Evolutionary conservation across 2,797 vertebrate genomes (phyloP), one percentile per base, ranked within the genome.

Genomic region (Lagodon rhomboides): DNA sequence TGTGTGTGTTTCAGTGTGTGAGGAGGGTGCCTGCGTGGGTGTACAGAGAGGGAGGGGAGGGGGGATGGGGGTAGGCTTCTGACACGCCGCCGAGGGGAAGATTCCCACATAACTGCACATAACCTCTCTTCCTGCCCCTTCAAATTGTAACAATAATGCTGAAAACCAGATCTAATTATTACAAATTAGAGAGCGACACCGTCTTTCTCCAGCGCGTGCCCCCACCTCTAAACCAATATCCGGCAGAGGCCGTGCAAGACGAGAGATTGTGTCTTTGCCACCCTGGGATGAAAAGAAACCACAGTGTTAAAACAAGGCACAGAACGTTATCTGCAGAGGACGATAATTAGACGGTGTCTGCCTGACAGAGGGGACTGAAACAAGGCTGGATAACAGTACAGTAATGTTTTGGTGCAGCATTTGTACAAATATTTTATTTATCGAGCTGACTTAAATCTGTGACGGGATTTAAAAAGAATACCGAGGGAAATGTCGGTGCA

Each of bases 141-240:
- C 49, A 87, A 87, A 83, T 78, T 83, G 70, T 56, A 69, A 49
- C 61, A 77, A 84, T 63, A 44, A 47, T 67, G 69, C 44, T 56
- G 61, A 66, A 82, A 84, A 85, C 79, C 70, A 25, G 20, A 86
- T 74, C 78, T 55, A 78, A 77, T 89, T 82, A 89, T 86, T 84
- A 84, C 62, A 79, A 86, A 83, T 86, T 73, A 88, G 49, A 63
- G 55, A 65, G 17, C 17, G 53, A 71, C 77, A 68, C 23, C 3
- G 1, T 68, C 73, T 68, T 43, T 60, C 43, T 69, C 53, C 38
- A 38, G 56, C 3, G 3, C 11, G 4, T 8, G 34, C 20, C 69
- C 72, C 58, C 79, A 68, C 75, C 60, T 61, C 65, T 55, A 34
- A 74, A 82, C 70, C 55, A 17, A 75, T 60, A 66, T 69, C 46